Evolutionary conservation across 1,140 invertebrate species (phyloP), one percentile per base, ranked within the genome.

Genomic region (Pseudomyrmex cubaensis): DNA sequence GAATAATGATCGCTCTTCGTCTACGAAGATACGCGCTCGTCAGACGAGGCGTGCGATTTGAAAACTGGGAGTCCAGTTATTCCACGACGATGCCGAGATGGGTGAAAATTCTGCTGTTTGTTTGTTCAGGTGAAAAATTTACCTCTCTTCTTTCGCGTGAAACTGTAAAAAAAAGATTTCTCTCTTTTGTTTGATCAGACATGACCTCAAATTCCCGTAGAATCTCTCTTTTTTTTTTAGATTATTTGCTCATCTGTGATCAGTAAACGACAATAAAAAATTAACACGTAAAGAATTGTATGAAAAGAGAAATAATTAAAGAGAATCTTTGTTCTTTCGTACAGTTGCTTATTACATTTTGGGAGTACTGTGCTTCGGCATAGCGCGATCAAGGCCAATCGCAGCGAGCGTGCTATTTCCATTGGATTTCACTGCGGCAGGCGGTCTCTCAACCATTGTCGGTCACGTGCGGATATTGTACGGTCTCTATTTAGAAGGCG

Each of bases 391-490:
- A 25, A 94, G 95, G 73, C 92, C 94, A 10, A 89, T 95, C 1
- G 91, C 95, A 4, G 95, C 96, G n/a, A 94, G 95, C 84, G 87
- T 96, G 8, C 93, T 97, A 87, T 97, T 97, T 90, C 96, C 96
- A 2, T 88, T 97, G 78, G 96, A 97, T 89, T 97, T 97, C 84
- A 96, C 96, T 3, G 96, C 96, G 2, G 95, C 95, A 2, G 96
- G 96, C 56, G 96, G 96, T 48, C 95, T 96, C 8, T 96, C 96
- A 22, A 95, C 93, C 8, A 96, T 95, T 54, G 92, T 95, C 69
- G 95, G 95, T 17, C 91, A 95, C 63, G 93, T 96, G 8, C 93
- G 96, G 59, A 94, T 96, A n/a, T 90, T 96, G 2, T 97, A 97
- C 87, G 96, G 95, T 1, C 85, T 97, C 2, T 97, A 96, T 90